Percentiles rank a stretch among this genome's conserved stretches.
These are phyloP conservation scores for Ceyx margarethae DNA, from an alignment of 2,113 vertebrate species.

Conservation along the genomic window DNA sequence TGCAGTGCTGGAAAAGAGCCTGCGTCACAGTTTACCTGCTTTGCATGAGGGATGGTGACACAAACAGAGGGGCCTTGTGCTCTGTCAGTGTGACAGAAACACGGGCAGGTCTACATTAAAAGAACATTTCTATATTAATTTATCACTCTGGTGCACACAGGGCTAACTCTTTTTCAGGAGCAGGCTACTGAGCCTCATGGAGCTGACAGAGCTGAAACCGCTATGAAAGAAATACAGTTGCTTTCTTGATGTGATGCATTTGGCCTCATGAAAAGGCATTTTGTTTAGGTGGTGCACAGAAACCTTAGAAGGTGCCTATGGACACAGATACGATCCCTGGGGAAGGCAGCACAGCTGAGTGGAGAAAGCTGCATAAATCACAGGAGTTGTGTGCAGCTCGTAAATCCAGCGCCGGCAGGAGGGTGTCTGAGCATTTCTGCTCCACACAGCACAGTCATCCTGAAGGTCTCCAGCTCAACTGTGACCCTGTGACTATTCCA, in stretches of 20 bases:
- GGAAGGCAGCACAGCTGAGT: slow-evolving; percentile 24
- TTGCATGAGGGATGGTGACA: slow-evolving; percentile 35
- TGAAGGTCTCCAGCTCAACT: too few species aligned
- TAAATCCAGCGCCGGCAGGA: slow-evolving; percentile 14
- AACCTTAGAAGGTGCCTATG: slow-evolving; percentile 48
- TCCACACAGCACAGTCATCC: neutral
- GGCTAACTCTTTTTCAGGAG: slow-evolving; percentile 53
- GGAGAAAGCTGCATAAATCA: slow-evolving; percentile 41
- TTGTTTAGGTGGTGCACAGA: slow-evolving; percentile 38
- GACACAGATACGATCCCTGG: neutral
- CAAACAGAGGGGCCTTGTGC: slow-evolving; percentile 37
- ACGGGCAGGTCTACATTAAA: neutral
- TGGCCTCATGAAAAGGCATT: slow-evolving; percentile 57
- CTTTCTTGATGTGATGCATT: slow-evolving; percentile 31
- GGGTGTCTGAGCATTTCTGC: neutral
- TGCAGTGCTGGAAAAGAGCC: neutral
- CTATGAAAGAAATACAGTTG: slow-evolving; percentile 59
- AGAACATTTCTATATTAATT: slow-evolving; percentile 58
- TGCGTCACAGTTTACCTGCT: slow-evolving; percentile 28
- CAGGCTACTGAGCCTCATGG: neutral
- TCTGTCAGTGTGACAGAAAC: slow-evolving; percentile 28
- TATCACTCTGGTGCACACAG: slow-evolving; percentile 22
- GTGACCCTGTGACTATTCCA: neutral
- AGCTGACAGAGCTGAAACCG: neutral
- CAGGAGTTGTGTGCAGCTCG: neutral